phyloP scores from a whole-genome alignment of 2,888 invertebrate species.

The Cataglyphis cursor region DNA sequence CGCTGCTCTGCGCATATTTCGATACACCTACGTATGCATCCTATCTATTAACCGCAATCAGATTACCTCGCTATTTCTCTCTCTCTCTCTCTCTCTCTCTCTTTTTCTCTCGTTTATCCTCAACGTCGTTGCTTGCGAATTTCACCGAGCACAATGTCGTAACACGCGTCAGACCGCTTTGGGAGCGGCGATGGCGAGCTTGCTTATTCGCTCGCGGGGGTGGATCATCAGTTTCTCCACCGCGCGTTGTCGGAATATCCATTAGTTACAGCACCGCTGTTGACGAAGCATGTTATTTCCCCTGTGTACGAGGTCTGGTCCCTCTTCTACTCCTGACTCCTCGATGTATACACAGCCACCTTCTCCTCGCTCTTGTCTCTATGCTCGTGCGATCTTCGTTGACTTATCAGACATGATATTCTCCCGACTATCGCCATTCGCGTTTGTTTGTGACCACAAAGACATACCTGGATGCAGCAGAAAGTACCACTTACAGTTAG shows the following conservation, averaged over 20 bases:
- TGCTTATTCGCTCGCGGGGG: conserved; percentile 71
- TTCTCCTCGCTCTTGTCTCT: conserved; percentile 52
- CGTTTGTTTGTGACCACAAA: conserved; percentile 23
- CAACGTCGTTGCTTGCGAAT: conserved; percentile 61
- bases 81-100: neutral
- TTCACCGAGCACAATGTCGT: conserved; percentile 70
- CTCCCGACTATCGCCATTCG: neutral
- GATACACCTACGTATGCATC: conserved; percentile 58
- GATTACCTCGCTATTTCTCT: neutral
- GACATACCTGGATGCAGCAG: neutral
- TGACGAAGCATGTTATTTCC: conserved; percentile 87
- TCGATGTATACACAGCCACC: conserved; percentile 28
- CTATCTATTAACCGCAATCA: conserved; percentile 4
- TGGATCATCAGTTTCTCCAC: conserved; percentile 81
- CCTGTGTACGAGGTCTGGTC: conserved; percentile 84
- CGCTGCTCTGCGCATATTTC: conserved; percentile 56
- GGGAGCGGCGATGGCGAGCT: conserved; percentile 55
- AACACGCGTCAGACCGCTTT: conserved; percentile 69
- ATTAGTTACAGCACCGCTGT: conserved; percentile 86
- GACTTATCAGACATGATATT: conserved; percentile 39
- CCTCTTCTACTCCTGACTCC: conserved; percentile 58
- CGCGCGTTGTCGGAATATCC: conserved; percentile 85
- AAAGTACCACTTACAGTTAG: conserved; percentile 11
- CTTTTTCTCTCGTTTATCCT: neutral
- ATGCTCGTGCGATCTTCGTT: conserved; percentile 55